Evolutionary conservation across 2,113 vertebrate species (phyloP).

Genomic region (Columba janthina): DNA sequence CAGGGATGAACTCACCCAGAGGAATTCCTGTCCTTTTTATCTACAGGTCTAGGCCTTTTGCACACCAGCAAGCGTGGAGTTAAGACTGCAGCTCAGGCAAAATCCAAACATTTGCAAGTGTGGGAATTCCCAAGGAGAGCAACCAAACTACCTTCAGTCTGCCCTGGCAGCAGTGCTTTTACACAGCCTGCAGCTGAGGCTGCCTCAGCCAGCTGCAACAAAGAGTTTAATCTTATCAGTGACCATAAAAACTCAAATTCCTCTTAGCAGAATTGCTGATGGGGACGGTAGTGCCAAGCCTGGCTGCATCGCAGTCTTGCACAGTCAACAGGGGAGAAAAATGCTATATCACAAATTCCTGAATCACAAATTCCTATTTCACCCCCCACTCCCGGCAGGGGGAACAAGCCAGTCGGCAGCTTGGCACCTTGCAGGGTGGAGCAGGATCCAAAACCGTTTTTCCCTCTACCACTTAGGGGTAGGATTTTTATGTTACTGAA

Average conservation of each 20-base stretch:
- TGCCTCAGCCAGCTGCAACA: conserved; percentile 28
- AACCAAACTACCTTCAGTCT: conserved; percentile 31
- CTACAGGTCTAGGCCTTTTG: not conserved
- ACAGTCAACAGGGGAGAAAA: conserved; percentile 26
- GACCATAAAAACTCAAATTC: conserved; percentile 67
- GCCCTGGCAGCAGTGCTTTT: not conserved
- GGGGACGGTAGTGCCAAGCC: conserved; percentile 62
- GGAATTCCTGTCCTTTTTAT: not conserved
- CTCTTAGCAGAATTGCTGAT: conserved; percentile 62
- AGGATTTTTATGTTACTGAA: not conserved
- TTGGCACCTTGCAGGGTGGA: rapidly evolving
- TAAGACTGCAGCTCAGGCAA: conserved; percentile 11
- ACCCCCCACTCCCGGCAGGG: not conserved
- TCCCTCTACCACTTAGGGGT: not conserved
- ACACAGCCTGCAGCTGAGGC: not conserved
- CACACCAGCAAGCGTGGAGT: conserved; percentile 3
- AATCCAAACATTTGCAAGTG: conserved; percentile 63
- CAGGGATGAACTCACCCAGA: rapidly evolving
- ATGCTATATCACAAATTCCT: conserved; percentile 49
- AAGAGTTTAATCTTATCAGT: conserved; percentile 71
- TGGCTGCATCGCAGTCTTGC: conserved; percentile 17
- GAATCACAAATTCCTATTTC: conserved; percentile 9
- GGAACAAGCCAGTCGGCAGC: rapidly evolving
- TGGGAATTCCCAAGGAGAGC: conserved; percentile 56
- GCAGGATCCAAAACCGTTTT: not conserved